phyloP scores from a whole-genome alignment of 1,140 invertebrate genomes.

The Drosophila ambigua region DNA sequence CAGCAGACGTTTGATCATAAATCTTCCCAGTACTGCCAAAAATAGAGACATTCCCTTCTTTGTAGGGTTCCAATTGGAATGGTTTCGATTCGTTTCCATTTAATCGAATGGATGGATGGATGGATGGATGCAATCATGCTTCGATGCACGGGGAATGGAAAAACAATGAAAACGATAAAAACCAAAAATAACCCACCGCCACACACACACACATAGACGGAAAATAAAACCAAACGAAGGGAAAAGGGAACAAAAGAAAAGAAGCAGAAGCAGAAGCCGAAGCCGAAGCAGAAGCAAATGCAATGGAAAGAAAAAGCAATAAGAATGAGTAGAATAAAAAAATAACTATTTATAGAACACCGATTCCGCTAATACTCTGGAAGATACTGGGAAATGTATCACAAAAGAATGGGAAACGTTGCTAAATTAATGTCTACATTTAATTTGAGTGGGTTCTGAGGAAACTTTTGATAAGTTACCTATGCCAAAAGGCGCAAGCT shows the following conservation, averaged over 20 bases:
- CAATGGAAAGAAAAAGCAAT: conserved; percentile 20
- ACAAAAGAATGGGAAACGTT: conserved; percentile 4
- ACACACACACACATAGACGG: conserved; percentile 29
- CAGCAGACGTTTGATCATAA: conserved; percentile 63
- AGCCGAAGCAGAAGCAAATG: conserved; percentile 8
- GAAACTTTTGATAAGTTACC: too few species aligned
- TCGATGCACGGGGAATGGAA: too few species aligned
- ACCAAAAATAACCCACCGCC: conserved; percentile 28
- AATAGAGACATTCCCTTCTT: conserved; percentile 61
- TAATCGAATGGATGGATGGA: conserved; percentile 31
- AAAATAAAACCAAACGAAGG: conserved; percentile 3
- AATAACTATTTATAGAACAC: conserved; percentile 19
- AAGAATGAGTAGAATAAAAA: not conserved
- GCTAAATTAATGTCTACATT: conserved; percentile 22
- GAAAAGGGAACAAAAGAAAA: not conserved
- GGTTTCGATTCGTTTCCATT: conserved; percentile 41
- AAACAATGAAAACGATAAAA: conserved; percentile 17
- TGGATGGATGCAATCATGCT: conserved; percentile 6
- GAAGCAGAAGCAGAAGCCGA: not conserved
- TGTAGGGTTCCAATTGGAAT: conserved; percentile 28
- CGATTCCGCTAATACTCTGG: conserved; percentile 28
- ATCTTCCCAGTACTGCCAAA: conserved; percentile 68
- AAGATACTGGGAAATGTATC: conserved; percentile 5
- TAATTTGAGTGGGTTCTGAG: too few species aligned
- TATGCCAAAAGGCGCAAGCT: too few species aligned